These are phyloP conservation scores for Bettongia penicillata DNA, from an alignment of 2,113 vertebrate genomes.

Conservation along the genomic window DNA sequence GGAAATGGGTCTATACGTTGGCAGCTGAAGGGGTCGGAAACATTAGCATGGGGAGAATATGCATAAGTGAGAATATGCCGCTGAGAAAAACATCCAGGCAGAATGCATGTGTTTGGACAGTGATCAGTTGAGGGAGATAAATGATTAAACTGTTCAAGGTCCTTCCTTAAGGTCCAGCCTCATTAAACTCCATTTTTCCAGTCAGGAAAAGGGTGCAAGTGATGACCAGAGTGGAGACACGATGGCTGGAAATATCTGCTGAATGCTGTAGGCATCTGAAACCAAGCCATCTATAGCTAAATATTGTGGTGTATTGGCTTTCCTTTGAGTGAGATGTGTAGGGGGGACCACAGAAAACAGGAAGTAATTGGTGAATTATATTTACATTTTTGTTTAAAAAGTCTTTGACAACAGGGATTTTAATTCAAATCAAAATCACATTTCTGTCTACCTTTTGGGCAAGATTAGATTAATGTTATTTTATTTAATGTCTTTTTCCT, in stretches of 20 bases:
- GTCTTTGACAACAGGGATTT: constrained; percentile 23
- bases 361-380: neutral
- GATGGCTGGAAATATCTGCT: neutral
- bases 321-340: neutral
- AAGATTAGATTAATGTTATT: constrained; percentile 27
- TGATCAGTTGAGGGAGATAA: neutral
- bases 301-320: neutral
- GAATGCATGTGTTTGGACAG: neutral
- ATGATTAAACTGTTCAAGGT: neutral
- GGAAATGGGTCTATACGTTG: neutral
- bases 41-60: neutral
- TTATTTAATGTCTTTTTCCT: constrained; percentile 20
- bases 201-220: neutral
- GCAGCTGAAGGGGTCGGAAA: neutral
- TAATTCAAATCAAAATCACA: constrained; percentile 41
- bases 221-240: neutral
- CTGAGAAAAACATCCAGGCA: neutral
- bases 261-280: neutral
- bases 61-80: neutral
- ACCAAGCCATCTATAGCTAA: neutral
- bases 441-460: constrained; percentile 28
- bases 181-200: neutral
- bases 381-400: constrained; percentile 31
- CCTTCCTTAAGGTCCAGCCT: neutral
- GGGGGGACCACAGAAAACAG: neutral